Conservation (phyloP, 2,797 vertebrate species). For the Nyctibius grandis region DNA sequence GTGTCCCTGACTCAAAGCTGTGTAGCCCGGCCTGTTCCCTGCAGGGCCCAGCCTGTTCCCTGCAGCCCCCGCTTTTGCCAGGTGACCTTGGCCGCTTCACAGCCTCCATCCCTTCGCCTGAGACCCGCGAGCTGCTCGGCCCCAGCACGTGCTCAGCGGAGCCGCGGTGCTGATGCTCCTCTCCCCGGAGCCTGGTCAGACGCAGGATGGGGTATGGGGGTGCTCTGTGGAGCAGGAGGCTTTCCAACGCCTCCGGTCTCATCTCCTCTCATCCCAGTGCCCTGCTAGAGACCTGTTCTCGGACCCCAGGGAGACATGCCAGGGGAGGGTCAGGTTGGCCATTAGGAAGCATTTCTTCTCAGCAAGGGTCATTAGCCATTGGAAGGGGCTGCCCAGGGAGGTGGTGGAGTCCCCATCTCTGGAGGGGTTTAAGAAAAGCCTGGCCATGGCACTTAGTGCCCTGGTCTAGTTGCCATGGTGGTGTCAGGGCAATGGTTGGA, state of each 20-base stretch:
- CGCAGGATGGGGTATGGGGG: fast-evolving
- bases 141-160: background rate
- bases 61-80: background rate
- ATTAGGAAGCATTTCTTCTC: too few species aligned
- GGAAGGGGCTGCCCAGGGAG: too few species aligned
- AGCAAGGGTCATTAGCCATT: too few species aligned
- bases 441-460: too few species aligned
- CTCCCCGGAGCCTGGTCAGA: background rate
- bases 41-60: too few species aligned
- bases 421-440: too few species aligned
- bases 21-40: background rate
- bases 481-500: too few species aligned
- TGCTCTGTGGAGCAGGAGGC: background rate
- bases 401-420: too few species aligned
- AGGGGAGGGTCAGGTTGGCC: too few species aligned
- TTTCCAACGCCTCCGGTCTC: fast-evolving
- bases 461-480: too few species aligned
- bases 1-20: background rate
- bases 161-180: background rate
- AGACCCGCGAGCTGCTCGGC: fast-evolving
- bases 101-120: background rate
- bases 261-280: background rate
- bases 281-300: background rate
- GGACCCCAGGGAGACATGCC: background rate
- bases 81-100: background rate